phyloP scores from a whole-genome alignment of 2,113 vertebrate species.

The Amphiprion percula region DNA sequence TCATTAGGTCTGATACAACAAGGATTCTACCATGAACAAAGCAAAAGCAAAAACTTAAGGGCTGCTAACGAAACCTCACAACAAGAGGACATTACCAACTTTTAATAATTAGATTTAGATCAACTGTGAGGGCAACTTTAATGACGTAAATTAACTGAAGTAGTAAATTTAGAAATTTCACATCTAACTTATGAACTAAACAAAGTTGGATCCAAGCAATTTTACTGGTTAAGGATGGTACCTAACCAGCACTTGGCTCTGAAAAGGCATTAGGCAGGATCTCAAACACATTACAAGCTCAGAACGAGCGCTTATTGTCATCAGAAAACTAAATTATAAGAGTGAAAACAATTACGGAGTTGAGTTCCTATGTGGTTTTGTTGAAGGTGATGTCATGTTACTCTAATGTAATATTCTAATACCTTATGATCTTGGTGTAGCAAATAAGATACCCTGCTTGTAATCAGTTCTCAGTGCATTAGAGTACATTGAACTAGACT shows the following conservation, averaged over 20 bases:
- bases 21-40: background rate
- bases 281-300: slow-evolving; percentile 59
- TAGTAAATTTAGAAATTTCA: slow-evolving; percentile 5
- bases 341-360: slow-evolving; percentile 47
- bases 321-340: slow-evolving; percentile 15
- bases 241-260: slow-evolving; percentile 41
- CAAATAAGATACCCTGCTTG: slow-evolving; percentile 35
- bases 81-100: background rate
- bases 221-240: slow-evolving; percentile 31
- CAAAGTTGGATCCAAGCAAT: background rate
- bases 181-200: background rate
- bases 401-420: slow-evolving; percentile 33
- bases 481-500: slow-evolving; percentile 4
- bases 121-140: background rate
- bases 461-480: slow-evolving; percentile 40
- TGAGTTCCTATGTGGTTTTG: slow-evolving; percentile 23
- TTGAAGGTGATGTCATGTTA: slow-evolving; percentile 29
- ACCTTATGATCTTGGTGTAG: slow-evolving; percentile 35
- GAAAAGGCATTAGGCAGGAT: slow-evolving; percentile 45
- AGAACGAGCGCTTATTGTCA: slow-evolving; percentile 29
- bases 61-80: slow-evolving; percentile 1
- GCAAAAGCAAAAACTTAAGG: background rate
- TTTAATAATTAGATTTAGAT: background rate
- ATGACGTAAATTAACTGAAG: background rate
- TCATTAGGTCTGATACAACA: background rate